Base-by-base conservation (phyloP, 2,888 invertebrate species). In the Parnassius apollo region DNA sequence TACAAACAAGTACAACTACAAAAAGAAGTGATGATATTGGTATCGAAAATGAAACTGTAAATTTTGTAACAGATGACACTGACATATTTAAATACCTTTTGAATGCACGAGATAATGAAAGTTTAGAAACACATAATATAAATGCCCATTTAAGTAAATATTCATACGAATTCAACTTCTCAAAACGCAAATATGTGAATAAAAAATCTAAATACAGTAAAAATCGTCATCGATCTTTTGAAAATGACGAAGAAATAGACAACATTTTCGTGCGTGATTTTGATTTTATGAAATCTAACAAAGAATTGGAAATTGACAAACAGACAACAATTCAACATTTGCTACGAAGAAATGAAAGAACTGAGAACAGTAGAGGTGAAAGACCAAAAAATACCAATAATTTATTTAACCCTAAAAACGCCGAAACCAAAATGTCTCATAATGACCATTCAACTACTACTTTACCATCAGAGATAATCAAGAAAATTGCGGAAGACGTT, bases 401-500 rank as follows among this genome's bases (percentile, higher is more conserved):
- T 42, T 18, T 13, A 44, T 22, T 18, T 2, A 45, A 45, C 12
- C 45, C 44, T 2, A 13, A 49, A 13, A 13, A 2, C 9, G 11
- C 18, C 1, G n/a, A 57, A 3, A 13, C 22, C 7, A 53, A 44
- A 46, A 56, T 46, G 18, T 46, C 13, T 42, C 4, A 8, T 10
- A 49, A 59, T 42, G 22, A 48, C 7, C 22, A 13, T 11, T 9
- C 52, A 2, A 53, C 59, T 1, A 64, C 44, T 45, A 56, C 60
- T 42, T 12, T 57, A 49, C 57, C 60, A 18, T 53, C 60, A 18
- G 60, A 57, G 0, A 59, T 83, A 9, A 77, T 88, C 10, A 78
- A 77, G 65, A 75, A 81, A 67, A 83, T 89, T 57, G 84, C 83
- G 48, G 79, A 85, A 62, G 82, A 72, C 61, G 78, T 89, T 0